Evolutionary conservation across 1,140 invertebrate species (phyloP).

Genomic region (Diachasmimorpha longicaudata): DNA sequence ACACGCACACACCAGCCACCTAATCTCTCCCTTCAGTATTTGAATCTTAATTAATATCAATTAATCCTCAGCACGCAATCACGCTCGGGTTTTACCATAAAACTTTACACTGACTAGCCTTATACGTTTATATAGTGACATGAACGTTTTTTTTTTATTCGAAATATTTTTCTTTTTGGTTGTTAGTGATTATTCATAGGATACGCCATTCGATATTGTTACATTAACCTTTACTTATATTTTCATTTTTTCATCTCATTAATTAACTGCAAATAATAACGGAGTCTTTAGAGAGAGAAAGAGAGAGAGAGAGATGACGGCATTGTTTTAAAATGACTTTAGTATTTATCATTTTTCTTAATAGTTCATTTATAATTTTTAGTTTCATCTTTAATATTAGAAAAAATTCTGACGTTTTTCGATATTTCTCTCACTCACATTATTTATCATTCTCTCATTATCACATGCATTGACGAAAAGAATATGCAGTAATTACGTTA

Average conservation of each 20-base stretch:
- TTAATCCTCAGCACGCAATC: constrained; percentile 17
- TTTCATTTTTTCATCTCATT: constrained; percentile 3
- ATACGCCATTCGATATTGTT: constrained; percentile 29
- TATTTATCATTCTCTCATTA: not conserved
- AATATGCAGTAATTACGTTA: constrained; percentile 6
- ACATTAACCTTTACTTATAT: not conserved
- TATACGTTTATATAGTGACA: constrained; percentile 37
- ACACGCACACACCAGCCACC: not conserved
- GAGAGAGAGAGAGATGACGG: not conserved
- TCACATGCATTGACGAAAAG: constrained; percentile 35
- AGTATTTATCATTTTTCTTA: not conserved
- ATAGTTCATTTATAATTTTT: not conserved
- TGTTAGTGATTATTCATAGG: constrained; percentile 33
- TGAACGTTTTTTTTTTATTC: constrained; percentile 32
- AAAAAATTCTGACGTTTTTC: not conserved
- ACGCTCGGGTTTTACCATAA: constrained; percentile 9
- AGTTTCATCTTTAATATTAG: not conserved
- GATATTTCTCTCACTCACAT: not conserved
- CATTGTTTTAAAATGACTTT: not conserved
- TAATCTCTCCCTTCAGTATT: not conserved
- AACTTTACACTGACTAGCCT: constrained; percentile 39
- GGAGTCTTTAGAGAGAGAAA: not conserved
- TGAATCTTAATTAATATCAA: constrained; percentile 16
- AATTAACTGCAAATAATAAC: not conserved
- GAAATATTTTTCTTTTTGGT: constrained; percentile 28